A percentile compares a stretch with the other conserved stretches of the same genome.
Evolutionary conservation across 2,888 invertebrate genomes (phyloP).

Genomic region (Cerastis leucographa): DNA sequence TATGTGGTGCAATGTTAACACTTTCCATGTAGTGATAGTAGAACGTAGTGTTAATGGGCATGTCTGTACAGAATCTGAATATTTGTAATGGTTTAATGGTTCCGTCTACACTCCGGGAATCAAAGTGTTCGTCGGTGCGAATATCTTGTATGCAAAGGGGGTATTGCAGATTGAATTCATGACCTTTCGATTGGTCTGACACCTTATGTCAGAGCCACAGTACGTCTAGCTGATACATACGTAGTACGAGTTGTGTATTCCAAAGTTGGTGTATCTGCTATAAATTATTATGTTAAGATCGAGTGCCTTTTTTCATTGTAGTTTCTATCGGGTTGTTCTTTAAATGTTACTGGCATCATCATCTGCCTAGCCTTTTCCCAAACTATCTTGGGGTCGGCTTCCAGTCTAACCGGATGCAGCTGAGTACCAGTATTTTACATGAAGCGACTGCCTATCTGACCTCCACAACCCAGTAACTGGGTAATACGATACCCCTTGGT

Average conservation of each 20-base stretch:
- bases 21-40: too few species aligned
- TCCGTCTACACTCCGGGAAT: conserved; percentile 21
- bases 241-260: not conserved
- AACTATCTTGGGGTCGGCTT: too few species aligned
- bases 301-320: not conserved
- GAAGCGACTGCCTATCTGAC: too few species aligned
- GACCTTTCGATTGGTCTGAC: not conserved
- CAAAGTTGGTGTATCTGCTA: not conserved
- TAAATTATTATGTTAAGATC: not conserved
- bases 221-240: too few species aligned
- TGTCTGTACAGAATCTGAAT: conserved; percentile 23
- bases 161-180: not conserved
- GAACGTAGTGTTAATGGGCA: not conserved
- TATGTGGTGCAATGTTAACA: not conserved
- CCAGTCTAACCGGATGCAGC: too few species aligned
- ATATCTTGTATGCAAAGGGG: conserved; percentile 18
- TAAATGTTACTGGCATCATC: too few species aligned
- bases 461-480: too few species aligned
- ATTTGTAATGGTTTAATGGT: conserved; percentile 6
- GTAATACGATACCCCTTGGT: too few species aligned
- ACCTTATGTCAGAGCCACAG: too few species aligned
- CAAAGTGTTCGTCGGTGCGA: conserved; percentile 5
- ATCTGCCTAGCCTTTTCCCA: too few species aligned
- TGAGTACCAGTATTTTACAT: too few species aligned
- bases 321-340: too few species aligned